A percentile compares a stretch with the other conserved stretches of the same genome.
phyloP scores from a whole-genome alignment of 2,888 invertebrate genomes.

The Tuberolachnus salignus region DNA sequence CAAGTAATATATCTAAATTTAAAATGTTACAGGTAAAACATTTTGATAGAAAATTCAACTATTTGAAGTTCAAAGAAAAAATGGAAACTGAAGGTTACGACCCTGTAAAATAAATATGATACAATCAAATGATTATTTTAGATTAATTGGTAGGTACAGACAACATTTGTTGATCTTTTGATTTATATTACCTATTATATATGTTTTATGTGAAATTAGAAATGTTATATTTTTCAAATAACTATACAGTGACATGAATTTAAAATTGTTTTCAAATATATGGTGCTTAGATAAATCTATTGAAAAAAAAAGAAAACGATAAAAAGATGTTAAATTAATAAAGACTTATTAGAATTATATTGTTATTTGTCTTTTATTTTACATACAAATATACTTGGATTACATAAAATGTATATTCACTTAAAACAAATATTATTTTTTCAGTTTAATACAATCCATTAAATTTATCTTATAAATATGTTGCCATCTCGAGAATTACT shows the following conservation, averaged over 20 bases:
- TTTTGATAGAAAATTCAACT: constrained; percentile 89
- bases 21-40: constrained; percentile 73
- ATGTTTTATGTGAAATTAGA: neutral
- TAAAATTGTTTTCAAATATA: neutral
- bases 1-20: neutral
- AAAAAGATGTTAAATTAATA: neutral
- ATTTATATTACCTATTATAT: neutral
- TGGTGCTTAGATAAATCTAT: neutral
- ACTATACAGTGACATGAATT: neutral
- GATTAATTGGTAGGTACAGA: constrained; percentile 36
- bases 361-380: constrained; percentile 15
- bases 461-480: constrained; percentile 22
- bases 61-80: constrained; percentile 84
- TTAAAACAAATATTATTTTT: constrained; percentile 41
- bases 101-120: constrained; percentile 67
- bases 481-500: constrained; percentile 29
- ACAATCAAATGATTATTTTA: constrained; percentile 17
- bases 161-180: neutral
- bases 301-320: too few relatives aligned
- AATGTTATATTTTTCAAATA: neutral
- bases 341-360: constrained; percentile 8
- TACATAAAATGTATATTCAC: constrained; percentile 6
- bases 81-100: constrained; percentile 86
- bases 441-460: constrained; percentile 10
- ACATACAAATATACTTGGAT: neutral